phyloP scores from a whole-genome alignment of 2,113 vertebrate genomes.

The human region DNA sequence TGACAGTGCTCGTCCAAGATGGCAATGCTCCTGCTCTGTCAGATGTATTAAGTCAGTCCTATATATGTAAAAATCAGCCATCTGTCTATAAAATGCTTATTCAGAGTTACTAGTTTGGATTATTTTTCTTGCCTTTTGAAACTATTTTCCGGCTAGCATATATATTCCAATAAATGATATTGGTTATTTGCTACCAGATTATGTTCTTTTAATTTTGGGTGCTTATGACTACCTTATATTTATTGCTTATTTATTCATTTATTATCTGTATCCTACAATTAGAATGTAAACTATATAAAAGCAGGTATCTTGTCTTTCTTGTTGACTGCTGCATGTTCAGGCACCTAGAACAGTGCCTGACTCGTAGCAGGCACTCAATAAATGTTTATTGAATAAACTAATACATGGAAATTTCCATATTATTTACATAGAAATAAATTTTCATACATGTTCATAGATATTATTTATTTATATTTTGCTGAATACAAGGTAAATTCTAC shows the following conservation, averaged over 20 bases:
- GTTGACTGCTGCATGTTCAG: neutral
- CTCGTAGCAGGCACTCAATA: neutral
- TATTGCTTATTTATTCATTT: neutral
- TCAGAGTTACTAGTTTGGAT: neutral
- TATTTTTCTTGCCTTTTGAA: neutral
- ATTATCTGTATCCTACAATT: neutral
- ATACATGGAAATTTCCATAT: neutral
- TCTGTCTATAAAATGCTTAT: neutral
- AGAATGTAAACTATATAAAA: neutral
- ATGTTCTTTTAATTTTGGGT: neutral
- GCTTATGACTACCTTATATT: neutral
- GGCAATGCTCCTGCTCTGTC: no score
- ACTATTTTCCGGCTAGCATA: neutral
- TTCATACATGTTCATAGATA: neutral
- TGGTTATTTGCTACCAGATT: neutral
- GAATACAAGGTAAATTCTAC: neutral
- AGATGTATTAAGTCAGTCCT: neutral
- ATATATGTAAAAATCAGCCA: neutral
- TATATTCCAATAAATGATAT: neutral
- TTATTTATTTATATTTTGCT: neutral
- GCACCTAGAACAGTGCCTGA: neutral
- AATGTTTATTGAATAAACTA: neutral
- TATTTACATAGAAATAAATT: neutral
- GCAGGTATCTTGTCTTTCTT: neutral
- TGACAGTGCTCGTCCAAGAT: no score